A percentile compares a stretch with the other conserved stretches of the same genome.
These are phyloP conservation scores for Brienomyrus longianalis DNA, from an alignment of 2,113 vertebrate genomes.

Conservation along the genomic window DNA sequence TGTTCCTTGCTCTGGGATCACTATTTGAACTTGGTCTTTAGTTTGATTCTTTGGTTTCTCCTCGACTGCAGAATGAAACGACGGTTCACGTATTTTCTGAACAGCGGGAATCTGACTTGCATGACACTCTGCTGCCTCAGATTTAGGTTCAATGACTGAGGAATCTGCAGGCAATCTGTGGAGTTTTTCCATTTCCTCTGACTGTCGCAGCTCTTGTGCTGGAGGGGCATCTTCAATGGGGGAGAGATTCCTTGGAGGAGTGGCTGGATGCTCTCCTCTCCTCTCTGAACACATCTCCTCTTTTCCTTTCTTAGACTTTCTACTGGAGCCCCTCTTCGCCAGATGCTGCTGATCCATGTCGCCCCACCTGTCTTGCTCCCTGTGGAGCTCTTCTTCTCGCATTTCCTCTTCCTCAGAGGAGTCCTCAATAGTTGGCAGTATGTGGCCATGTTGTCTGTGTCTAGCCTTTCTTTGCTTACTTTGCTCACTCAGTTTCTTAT, in stretches of 20 bases:
- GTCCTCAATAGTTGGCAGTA: conserved; percentile 92
- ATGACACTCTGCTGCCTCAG: conserved; percentile 87
- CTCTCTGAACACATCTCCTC: conserved; percentile 89
- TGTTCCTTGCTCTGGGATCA: conserved; percentile 54
- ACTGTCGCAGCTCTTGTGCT: conserved; percentile 89
- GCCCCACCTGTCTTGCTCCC: conserved; percentile 87
- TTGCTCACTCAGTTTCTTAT: conserved; percentile 75
- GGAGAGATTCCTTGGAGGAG: conserved; percentile 90
- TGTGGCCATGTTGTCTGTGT: conserved; percentile 83
- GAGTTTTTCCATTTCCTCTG: conserved; percentile 95
- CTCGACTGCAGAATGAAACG: conserved; percentile 64
- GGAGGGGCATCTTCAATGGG: conserved; percentile 97
- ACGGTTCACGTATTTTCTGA: conserved; percentile 56
- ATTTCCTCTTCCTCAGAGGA: conserved; percentile 96
- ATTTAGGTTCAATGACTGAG: conserved; percentile 90
- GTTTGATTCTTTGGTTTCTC: conserved; percentile 30
- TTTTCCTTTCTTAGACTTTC: conserved; percentile 95
- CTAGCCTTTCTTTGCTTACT: conserved; percentile 92
- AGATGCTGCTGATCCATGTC: conserved; percentile 63
- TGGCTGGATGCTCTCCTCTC: conserved; percentile 82
- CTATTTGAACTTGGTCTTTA: conserved; percentile 43
- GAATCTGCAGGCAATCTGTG: conserved; percentile 95
- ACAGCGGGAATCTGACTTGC: conserved; percentile 87
- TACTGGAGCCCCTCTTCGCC: conserved; percentile 73
- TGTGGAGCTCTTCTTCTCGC: conserved; percentile 84